These are phyloP conservation scores for Lytechinus pictus DNA, from an alignment of 35 echinoderm and acorn worm species.

Conservation along the genomic window DNA sequence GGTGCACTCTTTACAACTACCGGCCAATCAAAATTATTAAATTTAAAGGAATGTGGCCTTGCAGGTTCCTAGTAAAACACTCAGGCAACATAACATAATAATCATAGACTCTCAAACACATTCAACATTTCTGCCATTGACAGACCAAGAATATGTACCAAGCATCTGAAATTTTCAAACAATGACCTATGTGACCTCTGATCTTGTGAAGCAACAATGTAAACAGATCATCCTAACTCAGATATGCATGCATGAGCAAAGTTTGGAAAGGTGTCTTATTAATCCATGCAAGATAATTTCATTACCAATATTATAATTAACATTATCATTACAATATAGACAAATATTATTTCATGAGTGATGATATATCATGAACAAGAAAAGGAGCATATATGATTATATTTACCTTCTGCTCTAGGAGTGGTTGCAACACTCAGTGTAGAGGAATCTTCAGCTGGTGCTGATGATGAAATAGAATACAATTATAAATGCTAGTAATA, in stretches of 20 bases:
- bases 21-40: not conserved
- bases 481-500: not conserved
- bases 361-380: not conserved
- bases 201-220: not conserved
- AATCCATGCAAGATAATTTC: too few relatives aligned
- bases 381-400: not conserved
- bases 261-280: too few relatives aligned
- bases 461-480: not conserved
- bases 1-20: slow-evolving; percentile 63
- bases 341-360: not conserved
- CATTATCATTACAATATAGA: not conserved
- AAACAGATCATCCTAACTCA: not conserved
- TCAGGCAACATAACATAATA: too few relatives aligned
- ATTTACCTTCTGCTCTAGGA: slow-evolving; percentile 36
- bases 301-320: not conserved
- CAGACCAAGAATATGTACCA: too few relatives aligned
- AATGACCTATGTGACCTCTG: too few relatives aligned
- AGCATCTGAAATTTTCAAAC: too few relatives aligned
- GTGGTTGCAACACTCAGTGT: slow-evolving; percentile 41
- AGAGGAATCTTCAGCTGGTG: not conserved
- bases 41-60: not conserved
- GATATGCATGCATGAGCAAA: too few relatives aligned
- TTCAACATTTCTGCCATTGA: too few relatives aligned
- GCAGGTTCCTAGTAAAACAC: too few relatives aligned
- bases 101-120: too few relatives aligned